Conservation (phyloP, 1,140 invertebrate species). For the Coelopa frigida region DNA sequence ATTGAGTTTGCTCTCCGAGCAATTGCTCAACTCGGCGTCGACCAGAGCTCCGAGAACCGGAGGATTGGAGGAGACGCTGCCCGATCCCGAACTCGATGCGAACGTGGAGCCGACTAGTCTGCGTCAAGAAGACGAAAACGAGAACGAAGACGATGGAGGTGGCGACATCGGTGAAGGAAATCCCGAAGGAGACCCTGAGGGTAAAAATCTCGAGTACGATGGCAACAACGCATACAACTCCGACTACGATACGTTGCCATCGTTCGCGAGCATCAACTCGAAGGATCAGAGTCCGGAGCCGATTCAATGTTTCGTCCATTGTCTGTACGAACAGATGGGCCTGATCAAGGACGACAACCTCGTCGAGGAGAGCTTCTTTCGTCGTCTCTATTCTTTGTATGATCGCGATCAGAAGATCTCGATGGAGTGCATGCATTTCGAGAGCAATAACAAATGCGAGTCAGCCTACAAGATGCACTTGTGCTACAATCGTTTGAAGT, state of each 20-base stretch:
- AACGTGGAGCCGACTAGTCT: constrained; percentile 17
- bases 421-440: constrained; percentile 26
- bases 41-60: constrained; percentile 9
- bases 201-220: constrained; percentile 22
- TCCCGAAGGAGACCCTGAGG: constrained; percentile 29
- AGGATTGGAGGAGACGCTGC: constrained; percentile 17
- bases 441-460: constrained; percentile 26
- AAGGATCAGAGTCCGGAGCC: no score
- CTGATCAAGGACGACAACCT: no score
- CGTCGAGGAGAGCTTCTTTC: no score
- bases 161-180: constrained; percentile 22
- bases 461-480: constrained; percentile 34
- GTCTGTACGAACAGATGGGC: no score
- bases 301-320: no score
- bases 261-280: no score
- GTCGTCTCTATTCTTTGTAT: no score
- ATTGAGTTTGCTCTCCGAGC: constrained; percentile 25
- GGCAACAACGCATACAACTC: no score
- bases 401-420: constrained; percentile 22
- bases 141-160: no score
- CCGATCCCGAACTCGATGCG: constrained; percentile 1
- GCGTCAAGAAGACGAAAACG: no score
- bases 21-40: constrained; percentile 17
- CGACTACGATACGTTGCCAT: no score
- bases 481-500: constrained; percentile 34